Evolutionary conservation across 2,797 vertebrate genomes (phyloP).

Genomic region (Gymnodraco acuticeps): DNA sequence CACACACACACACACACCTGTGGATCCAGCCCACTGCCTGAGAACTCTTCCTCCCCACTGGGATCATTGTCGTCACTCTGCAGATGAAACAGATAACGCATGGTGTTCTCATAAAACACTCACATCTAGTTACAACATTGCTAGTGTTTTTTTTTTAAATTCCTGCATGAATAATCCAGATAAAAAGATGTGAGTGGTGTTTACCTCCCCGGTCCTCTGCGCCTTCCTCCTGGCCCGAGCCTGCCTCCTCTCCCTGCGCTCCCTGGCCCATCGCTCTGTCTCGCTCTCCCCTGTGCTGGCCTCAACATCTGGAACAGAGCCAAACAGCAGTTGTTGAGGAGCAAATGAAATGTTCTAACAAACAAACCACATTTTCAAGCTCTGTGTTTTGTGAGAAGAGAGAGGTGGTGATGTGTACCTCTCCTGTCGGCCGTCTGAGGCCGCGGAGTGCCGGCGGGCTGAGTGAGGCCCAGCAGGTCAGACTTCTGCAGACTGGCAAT

Average conservation of each 20-base stretch:
- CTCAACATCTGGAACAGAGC: constrained; percentile 80
- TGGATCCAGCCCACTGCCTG: constrained; percentile 79
- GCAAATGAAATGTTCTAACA: constrained; percentile 17
- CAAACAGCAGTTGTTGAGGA: constrained; percentile 42
- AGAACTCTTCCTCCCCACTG: constrained; percentile 82
- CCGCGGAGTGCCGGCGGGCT: constrained; percentile 83
- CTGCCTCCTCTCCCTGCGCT: constrained; percentile 80
- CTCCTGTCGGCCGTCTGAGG: constrained; percentile 72
- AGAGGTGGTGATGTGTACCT: constrained; percentile 62
- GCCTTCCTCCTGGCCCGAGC: constrained; percentile 82
- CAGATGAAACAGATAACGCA: constrained; percentile 35
- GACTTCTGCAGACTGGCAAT: constrained; percentile 91
- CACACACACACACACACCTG: constrained; percentile 69
- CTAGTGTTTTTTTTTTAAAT: not conserved
- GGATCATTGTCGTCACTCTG: constrained; percentile 86
- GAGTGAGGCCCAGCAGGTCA: constrained; percentile 88
- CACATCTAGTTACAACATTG: not conserved
- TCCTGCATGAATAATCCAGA: constrained; percentile 11
- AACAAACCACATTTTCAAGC: not conserved
- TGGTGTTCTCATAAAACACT: constrained; percentile 8
- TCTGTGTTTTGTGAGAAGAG: not conserved
- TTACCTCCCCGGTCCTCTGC: constrained; percentile 80
- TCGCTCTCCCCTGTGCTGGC: constrained; percentile 82
- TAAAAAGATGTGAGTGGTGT: not conserved
- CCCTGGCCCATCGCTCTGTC: constrained; percentile 80